Conservation (phyloP, 2,797 vertebrate genomes). For the Nannoperca australis region DNA sequence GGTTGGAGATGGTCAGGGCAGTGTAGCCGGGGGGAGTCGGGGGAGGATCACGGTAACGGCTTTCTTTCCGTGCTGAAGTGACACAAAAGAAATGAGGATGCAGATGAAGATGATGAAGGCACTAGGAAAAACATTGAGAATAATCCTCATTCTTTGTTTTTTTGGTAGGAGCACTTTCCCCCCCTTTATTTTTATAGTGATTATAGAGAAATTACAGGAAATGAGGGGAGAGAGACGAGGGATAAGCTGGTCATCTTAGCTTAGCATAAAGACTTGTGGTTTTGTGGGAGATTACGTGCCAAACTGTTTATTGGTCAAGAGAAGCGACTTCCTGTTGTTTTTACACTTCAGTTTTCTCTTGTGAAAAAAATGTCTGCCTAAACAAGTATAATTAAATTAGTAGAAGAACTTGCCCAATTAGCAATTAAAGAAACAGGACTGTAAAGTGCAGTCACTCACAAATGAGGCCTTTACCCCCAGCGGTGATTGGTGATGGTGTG, state of each 20-base stretch:
- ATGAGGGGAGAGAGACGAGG: not conserved
- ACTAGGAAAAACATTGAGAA: not conserved
- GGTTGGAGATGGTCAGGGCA: slow-evolving; percentile 94
- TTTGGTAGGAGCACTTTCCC: too few species aligned
- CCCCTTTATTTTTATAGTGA: not conserved
- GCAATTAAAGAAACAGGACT: not conserved
- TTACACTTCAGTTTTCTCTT: not conserved
- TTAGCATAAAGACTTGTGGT: too few species aligned
- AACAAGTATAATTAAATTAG: not conserved
- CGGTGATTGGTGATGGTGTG: slow-evolving; percentile 88
- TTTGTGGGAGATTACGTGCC: too few species aligned
- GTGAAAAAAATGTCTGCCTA: not conserved
- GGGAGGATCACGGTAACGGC: slow-evolving; percentile 95
- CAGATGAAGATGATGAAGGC: not conserved
- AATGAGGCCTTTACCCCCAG: slow-evolving; percentile 89
- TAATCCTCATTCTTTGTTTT: fast-evolving
- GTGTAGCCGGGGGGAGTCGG: slow-evolving; percentile 97
- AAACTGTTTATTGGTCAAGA: too few species aligned
- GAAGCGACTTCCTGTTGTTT: not conserved
- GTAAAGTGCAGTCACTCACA: slow-evolving; percentile 84
- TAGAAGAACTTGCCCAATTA: not conserved
- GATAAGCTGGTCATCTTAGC: too few species aligned
- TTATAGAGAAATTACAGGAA: not conserved
- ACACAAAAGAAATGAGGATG: slow-evolving; percentile 6
- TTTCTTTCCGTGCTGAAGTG: slow-evolving; percentile 91